Evolutionary conservation across 2,888 invertebrate genomes (phyloP).

Genomic region (Phortica okadai): DNA sequence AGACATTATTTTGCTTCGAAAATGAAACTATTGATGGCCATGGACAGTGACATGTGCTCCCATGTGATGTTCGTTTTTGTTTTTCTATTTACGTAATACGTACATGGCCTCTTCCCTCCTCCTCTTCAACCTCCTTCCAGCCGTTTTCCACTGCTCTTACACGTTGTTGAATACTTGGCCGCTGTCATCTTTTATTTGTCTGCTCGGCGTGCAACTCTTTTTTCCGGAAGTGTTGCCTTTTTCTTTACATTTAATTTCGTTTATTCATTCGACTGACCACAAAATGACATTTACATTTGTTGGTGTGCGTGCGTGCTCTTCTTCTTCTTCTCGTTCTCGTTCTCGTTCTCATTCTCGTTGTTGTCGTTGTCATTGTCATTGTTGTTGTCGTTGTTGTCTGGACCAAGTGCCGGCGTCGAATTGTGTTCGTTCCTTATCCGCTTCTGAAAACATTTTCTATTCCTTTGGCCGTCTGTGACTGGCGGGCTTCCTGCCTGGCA

Average conservation of each 20-base stretch:
- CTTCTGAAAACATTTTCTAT: not conserved
- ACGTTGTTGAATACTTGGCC: slow-evolving; percentile 13
- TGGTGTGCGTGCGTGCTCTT: slow-evolving; percentile 2
- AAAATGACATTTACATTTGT: slow-evolving; percentile 73
- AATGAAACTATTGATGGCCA: slow-evolving; percentile 56
- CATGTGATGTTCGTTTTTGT: slow-evolving; percentile 57
- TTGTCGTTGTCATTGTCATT: not conserved
- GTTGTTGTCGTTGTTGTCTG: not conserved
- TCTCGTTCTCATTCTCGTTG: not conserved
- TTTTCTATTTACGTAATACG: slow-evolving; percentile 21
- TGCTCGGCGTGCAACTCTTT: slow-evolving; percentile 52
- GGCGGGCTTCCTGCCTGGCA: not conserved
- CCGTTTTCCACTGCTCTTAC: not conserved
- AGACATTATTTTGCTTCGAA: not conserved
- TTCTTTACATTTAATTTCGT: slow-evolving; percentile 72
- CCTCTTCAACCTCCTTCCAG: not conserved
- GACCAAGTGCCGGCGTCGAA: not conserved
- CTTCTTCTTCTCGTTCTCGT: not conserved
- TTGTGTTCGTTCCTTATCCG: not conserved
- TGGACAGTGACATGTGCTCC: slow-evolving; percentile 66
- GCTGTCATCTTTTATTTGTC: slow-evolving; percentile 47
- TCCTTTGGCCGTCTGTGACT: slow-evolving; percentile 7
- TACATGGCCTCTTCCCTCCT: not conserved
- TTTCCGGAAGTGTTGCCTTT: slow-evolving; percentile 37
- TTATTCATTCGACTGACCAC: slow-evolving; percentile 74